Base-by-base conservation (phyloP, 2,113 vertebrate genomes). In the Phoenicopterus ruber region DNA sequence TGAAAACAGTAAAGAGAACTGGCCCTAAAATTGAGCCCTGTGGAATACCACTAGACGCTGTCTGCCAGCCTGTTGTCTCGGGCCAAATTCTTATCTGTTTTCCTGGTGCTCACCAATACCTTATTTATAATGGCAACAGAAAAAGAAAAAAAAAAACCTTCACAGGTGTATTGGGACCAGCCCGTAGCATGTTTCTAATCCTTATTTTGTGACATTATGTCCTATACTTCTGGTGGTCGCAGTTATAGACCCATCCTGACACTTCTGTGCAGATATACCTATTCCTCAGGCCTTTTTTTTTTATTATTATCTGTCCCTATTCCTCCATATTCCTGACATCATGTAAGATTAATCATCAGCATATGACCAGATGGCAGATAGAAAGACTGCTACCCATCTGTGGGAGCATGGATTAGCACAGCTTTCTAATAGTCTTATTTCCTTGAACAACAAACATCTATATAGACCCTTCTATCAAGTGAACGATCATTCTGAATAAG, bases 181-280 rank as follows among this genome's bases (percentile, higher is more conserved):
- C 3, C 19, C 0, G 0, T 13, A 44, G 5, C 2, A 19, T 24
- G 11, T 32, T 55, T 91, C 14, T 57, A 50, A n/a, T 55, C 10
- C 20, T 34, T n/a, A 16, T 38, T 59, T 80, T 50, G 5, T 38
- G 9, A 22, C n/a, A 5, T 62, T 42, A 40, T 25, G 42, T 13
- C 3, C 6, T 31, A 3, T 46, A 1, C 4, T 82, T 11, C 10
- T 49, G 8, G 6, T 59, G 24, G 29, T 63, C 31, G 16, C 6
- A 32, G 15, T 69, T 8, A 7, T 16, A 86, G 31, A 46, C 6
- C 14, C 3, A 36, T 22, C 10, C 4, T 1, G 2, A 20, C 3
- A 42, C 10, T 61, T 73, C 24, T 46, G 15, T 36, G 11, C 3
- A 77, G 57, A n/a, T 62, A 52, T n/a, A 77, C 5, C 4, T 42